Evolutionary conservation across 2,113 vertebrate genomes (phyloP).

Genomic region (Kryptolebias marmoratus): DNA sequence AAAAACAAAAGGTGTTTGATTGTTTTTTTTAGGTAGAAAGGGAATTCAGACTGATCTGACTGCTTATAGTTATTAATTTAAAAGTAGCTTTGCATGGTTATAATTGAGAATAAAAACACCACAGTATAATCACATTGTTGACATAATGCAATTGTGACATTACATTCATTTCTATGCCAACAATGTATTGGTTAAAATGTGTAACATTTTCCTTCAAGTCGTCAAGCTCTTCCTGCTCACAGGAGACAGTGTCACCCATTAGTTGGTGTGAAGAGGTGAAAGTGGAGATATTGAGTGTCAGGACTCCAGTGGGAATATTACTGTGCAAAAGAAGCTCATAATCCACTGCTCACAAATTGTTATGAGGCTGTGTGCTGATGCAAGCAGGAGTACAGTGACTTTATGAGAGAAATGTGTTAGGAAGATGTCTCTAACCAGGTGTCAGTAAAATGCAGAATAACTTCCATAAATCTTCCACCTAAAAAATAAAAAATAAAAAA

Average conservation of each 20-base stretch:
- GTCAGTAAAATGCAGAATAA: slow-evolving; percentile 40
- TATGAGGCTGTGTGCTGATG: slow-evolving; percentile 72
- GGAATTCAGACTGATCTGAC: too few relatives aligned
- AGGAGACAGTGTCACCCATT: slow-evolving; percentile 18
- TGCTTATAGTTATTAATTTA: too few relatives aligned
- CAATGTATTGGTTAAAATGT: slow-evolving; percentile 16
- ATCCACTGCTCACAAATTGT: slow-evolving; percentile 76
- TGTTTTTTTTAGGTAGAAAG: too few relatives aligned
- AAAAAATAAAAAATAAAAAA: slow-evolving; percentile 1
- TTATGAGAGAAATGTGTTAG: slow-evolving; percentile 50
- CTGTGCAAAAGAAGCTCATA: slow-evolving; percentile 68
- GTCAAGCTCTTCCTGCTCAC: slow-evolving; percentile 8
- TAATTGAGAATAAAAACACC: not conserved
- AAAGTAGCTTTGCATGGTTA: not conserved
- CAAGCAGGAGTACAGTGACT: slow-evolving; percentile 58
- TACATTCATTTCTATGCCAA: too few relatives aligned
- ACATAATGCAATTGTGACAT: not conserved
- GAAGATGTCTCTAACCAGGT: slow-evolving; percentile 38
- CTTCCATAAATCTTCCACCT: not conserved
- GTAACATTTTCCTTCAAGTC: slow-evolving; percentile 29
- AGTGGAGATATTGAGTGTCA: slow-evolving; percentile 54
- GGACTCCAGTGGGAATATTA: slow-evolving; percentile 50
- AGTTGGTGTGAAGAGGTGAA: slow-evolving; percentile 10
- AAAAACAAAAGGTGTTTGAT: too few relatives aligned
- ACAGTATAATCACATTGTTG: too few relatives aligned